Evolutionary conservation across 2,113 vertebrate genomes (phyloP).

Genomic region (Gobio gobio): DNA sequence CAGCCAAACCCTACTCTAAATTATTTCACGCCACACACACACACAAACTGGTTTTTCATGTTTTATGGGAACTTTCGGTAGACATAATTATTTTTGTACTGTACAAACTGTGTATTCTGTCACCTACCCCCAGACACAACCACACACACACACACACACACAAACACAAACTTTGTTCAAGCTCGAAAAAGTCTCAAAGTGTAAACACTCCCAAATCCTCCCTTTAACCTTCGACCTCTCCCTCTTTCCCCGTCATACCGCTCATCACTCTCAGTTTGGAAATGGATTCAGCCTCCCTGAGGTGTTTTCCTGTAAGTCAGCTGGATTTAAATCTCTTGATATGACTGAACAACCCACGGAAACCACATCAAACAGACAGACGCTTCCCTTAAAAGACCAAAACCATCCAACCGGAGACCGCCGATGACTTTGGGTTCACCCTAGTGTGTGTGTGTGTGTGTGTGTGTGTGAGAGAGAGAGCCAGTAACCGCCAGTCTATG

Average conservation of each 20-base stretch:
- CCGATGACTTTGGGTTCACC: not conserved
- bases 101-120: no score
- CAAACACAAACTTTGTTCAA: not conserved
- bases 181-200: not conserved
- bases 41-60: not conserved
- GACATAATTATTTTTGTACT: no score
- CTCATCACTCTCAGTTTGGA: conserved; percentile 5
- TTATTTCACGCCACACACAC: not conserved
- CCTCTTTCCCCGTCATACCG: conserved; percentile 7
- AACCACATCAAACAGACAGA: conserved; percentile 58
- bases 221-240: conserved; percentile 18
- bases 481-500: not conserved
- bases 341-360: conserved; percentile 62
- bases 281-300: conserved; percentile 48
- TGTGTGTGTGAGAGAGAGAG: no score
- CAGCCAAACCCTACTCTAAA: not conserved
- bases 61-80: no score
- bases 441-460: not conserved
- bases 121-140: no score
- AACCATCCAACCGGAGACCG: not conserved
- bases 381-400: conserved; percentile 8
- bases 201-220: conserved; percentile 33
- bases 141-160: not conserved
- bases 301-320: conserved; percentile 68
- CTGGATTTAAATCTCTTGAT: conserved; percentile 65